Base-by-base conservation (phyloP, 2,113 vertebrate species). In the Pseudorectes ferrugineus region DNA sequence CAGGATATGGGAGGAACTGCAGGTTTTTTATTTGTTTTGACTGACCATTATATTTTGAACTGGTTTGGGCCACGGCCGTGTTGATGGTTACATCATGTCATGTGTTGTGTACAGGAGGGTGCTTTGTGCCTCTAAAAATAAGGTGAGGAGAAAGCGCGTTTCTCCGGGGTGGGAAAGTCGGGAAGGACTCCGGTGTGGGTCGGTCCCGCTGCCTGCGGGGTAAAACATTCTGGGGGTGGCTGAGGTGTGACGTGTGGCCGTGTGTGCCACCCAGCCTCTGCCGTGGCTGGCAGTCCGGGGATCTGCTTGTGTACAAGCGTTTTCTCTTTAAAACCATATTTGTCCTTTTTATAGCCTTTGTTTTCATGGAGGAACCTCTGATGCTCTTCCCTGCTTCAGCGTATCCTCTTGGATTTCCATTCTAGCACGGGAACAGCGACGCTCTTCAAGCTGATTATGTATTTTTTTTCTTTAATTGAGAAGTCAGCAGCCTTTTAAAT, bases 51-150 rank as follows among this genome's bases (percentile, higher is more conserved):
- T 78, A 83, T 94, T 97, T 97, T 83, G 91, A 92, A 46, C 87
- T 65, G 93, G 81, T 93, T 96, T 74, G 92, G 96, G 95, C 87
- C 94, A 25, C 88, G 97, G 93, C 96, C 26, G 91, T 61, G 63
- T 61, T 61, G 59, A 72, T 57, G 96, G 97, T 98, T 98, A 97
- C 97, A 97, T 98, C 97, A 98, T 95, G 95, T 95, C 97, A 95
- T 97, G 97, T 97, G 97, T 95, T 97, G 79, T 31, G 95, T 96
- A 31, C 95, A 14, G 79, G 97, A 14, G 79, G 97, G 91, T 90
- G 96, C 97, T 97, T 96, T 94, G 96, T 97, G 94, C 76, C 96
- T 92, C 97, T 97, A 97, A 97, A 98, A 98, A 98, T 97, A 97
- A 97, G 89, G 86, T 49, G 94, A 97, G 96, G 96, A 88, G 89